These are phyloP conservation scores for Allobates femoralis DNA, from an alignment of 2,797 vertebrate species.

Conservation along the genomic window DNA sequence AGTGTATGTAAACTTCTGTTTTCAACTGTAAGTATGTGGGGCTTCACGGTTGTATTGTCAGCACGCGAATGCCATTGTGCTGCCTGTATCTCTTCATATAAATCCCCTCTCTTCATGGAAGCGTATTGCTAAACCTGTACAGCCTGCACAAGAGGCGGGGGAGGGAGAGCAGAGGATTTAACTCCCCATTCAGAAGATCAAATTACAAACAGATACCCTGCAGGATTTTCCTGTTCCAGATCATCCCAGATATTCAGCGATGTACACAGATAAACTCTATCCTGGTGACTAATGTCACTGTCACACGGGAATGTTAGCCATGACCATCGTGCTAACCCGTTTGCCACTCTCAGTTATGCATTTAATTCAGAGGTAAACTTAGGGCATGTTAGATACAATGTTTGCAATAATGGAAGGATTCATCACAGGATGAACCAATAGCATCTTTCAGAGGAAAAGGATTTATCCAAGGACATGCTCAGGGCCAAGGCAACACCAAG, in stretches of 20 bases:
- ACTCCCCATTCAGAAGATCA: conserved; percentile 67
- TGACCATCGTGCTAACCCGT: not conserved
- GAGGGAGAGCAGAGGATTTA: conserved; percentile 64
- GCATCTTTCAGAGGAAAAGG: not conserved
- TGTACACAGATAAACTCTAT: conserved; percentile 1
- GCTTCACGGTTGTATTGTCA: not conserved
- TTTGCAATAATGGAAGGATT: not conserved
- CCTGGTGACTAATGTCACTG: conserved; percentile 13
- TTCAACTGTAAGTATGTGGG: not conserved
- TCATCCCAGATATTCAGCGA: conserved; percentile 3
- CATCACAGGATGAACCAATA: not conserved
- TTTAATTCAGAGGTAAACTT: not conserved
- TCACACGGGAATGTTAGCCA: not conserved
- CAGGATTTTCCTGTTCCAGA: conserved; percentile 48
- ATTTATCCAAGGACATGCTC: conserved; percentile 12
- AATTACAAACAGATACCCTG: conserved; percentile 65
- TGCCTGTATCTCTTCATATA: conserved; percentile 26
- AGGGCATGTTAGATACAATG: conserved; percentile 12
- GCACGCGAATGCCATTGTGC: not conserved
- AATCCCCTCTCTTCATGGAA: conserved; percentile 22
- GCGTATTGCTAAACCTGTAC: conserved; percentile 22
- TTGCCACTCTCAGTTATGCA: not conserved
- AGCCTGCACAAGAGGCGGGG: conserved; percentile 31
- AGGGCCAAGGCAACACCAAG: not conserved
- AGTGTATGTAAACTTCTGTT: too few species aligned